Evolutionary conservation across 2,888 invertebrate species (phyloP).

Genomic region (Lycia hirtaria): DNA sequence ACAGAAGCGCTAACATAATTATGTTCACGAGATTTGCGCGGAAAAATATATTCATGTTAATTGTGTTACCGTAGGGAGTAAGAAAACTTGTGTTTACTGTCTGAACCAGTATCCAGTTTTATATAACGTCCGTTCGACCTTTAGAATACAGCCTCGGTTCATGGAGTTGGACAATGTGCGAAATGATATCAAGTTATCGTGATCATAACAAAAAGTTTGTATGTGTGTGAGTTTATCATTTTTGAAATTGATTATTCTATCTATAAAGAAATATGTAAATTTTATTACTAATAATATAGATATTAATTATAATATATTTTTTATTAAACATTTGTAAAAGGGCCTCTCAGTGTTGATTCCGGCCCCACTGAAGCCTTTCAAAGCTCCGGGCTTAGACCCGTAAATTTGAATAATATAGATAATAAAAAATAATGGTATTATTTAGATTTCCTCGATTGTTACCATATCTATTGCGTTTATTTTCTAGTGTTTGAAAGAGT

Average conservation of each 20-base stretch:
- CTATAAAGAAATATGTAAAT: not conserved
- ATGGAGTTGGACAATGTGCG: slow-evolving; percentile 40
- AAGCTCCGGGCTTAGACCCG: too few relatives aligned
- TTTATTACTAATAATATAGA: too few relatives aligned
- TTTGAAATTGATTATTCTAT: not conserved
- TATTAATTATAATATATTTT: too few relatives aligned
- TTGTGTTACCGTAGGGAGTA: slow-evolving; percentile 56
- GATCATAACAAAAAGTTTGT: slow-evolving; percentile 16
- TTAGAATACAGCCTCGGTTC: slow-evolving; percentile 61
- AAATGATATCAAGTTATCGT: slow-evolving; percentile 30
- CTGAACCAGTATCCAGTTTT: slow-evolving; percentile 65
- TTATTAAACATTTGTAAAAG: too few relatives aligned
- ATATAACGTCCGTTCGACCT: slow-evolving; percentile 77
- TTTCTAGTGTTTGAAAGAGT: too few relatives aligned
- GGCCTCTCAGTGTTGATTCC: too few relatives aligned
- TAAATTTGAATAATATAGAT: too few relatives aligned
- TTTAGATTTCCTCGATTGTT: too few relatives aligned
- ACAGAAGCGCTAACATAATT: slow-evolving; percentile 45
- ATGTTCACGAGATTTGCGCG: slow-evolving; percentile 36
- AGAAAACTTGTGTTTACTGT: slow-evolving; percentile 60
- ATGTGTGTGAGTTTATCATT: slow-evolving; percentile 10
- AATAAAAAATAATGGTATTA: too few relatives aligned
- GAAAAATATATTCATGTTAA: slow-evolving; percentile 48
- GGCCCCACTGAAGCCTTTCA: too few relatives aligned
- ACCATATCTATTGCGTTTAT: too few relatives aligned